Conservation (phyloP, 2,797 vertebrate species). For the Sebastes kiyomatsui region DNA sequence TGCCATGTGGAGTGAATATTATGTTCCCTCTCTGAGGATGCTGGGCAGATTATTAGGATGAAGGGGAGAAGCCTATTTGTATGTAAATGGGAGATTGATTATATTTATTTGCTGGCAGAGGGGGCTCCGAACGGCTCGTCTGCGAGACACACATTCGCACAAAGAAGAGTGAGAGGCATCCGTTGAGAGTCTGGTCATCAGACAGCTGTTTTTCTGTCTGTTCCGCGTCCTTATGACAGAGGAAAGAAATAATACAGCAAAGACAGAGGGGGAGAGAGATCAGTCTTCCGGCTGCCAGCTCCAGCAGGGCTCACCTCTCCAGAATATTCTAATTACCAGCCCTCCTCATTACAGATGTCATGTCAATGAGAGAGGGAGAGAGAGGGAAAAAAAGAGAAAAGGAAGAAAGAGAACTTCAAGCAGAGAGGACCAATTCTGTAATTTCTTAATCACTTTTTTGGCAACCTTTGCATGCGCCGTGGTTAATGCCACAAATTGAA, state of each 20-base stretch:
- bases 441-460: slow-evolving; percentile 89
- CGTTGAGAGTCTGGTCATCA: slow-evolving; percentile 55
- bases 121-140: slow-evolving; percentile 40
- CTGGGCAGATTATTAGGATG: slow-evolving; percentile 76
- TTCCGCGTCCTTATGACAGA: slow-evolving; percentile 56
- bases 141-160: slow-evolving; percentile 16
- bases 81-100: slow-evolving; percentile 88
- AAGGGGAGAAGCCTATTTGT: slow-evolving; percentile 83
- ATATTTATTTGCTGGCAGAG: slow-evolving; percentile 85
- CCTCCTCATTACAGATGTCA: slow-evolving; percentile 83
- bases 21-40: slow-evolving; percentile 76
- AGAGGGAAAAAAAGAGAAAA: slow-evolving; percentile 12
- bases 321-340: slow-evolving; percentile 85
- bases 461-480: slow-evolving; percentile 81
- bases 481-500: slow-evolving; percentile 87
- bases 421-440: slow-evolving; percentile 81
- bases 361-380: slow-evolving; percentile 73
- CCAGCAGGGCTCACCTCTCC: slow-evolving; percentile 76
- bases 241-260: slow-evolving; percentile 53
- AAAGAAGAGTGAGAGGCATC: slow-evolving; percentile 57
- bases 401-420: slow-evolving; percentile 69
- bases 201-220: slow-evolving; percentile 66
- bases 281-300: slow-evolving; percentile 70
- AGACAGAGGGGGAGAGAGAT: slow-evolving; percentile 59
- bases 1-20: slow-evolving; percentile 77